A percentile compares a stretch with the other conserved stretches of the same genome.
Conservation (phyloP, 1,140 invertebrate species). For the Mactra quadrangularis region DNA sequence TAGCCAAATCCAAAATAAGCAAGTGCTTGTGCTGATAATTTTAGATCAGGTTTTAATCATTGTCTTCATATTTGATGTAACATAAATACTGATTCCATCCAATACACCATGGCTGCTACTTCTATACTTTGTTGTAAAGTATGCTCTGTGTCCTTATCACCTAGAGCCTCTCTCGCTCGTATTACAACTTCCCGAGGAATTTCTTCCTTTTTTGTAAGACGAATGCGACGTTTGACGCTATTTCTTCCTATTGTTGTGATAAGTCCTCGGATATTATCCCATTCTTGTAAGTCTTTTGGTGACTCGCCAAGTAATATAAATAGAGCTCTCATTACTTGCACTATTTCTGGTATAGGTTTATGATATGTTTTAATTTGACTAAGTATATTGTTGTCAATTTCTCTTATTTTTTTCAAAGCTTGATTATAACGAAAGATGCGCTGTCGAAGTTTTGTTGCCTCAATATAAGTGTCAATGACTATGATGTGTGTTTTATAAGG, state of each 20-base stretch:
- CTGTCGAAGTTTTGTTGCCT: not conserved
- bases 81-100: slow-evolving; percentile 15
- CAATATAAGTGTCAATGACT: not conserved
- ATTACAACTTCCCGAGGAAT: not conserved
- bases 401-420: slow-evolving; percentile 5
- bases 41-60: too few species aligned
- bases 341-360: not conserved
- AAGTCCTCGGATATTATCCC: slow-evolving; percentile 13
- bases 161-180: not conserved
- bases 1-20: too few species aligned
- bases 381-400: slow-evolving; percentile 25
- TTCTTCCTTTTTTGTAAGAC: not conserved
- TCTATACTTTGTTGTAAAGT: not conserved
- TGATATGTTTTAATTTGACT: not conserved
- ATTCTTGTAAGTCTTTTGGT: not conserved
- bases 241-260: slow-evolving; percentile 15
- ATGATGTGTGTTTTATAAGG: not conserved
- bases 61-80: not conserved
- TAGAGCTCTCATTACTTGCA: not conserved
- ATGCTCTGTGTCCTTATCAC: not conserved
- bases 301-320: slow-evolving; percentile 17
- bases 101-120: slow-evolving; percentile 24
- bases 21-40: too few species aligned
- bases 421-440: not conserved
- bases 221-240: not conserved